A percentile compares a stretch with the other conserved stretches of the same genome.
These are phyloP conservation scores for Trichopria drosophilae DNA, from an alignment of 2,888 invertebrate species.

Conservation along the genomic window DNA sequence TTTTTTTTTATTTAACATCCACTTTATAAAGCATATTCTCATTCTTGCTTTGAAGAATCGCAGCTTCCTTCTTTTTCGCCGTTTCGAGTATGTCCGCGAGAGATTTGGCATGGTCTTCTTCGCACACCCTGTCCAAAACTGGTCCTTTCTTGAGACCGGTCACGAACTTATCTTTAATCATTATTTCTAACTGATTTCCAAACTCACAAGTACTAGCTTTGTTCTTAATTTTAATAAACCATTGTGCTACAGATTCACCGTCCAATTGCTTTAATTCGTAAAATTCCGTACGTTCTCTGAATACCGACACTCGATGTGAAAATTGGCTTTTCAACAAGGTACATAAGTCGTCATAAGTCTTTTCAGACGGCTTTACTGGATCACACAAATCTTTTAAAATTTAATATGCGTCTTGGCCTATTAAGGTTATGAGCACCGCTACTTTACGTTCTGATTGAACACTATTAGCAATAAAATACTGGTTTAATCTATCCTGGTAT, in stretches of 20 bases:
- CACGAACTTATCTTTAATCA: slow-evolving; percentile 37
- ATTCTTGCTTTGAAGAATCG: too few species aligned
- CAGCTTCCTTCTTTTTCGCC: slow-evolving; percentile 29
- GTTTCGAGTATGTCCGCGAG: slow-evolving; percentile 19
- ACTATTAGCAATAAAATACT: slow-evolving; percentile 25
- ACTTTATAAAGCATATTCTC: too few species aligned
- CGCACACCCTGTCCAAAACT: slow-evolving; percentile 28
- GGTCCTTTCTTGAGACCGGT: slow-evolving; percentile 20
- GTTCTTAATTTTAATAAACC: slow-evolving; percentile 44
- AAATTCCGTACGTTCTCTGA: slow-evolving; percentile 21
- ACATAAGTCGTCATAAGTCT: slow-evolving; percentile 24
- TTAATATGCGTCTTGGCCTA: slow-evolving; percentile 27
- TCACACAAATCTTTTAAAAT: slow-evolving; percentile 28
- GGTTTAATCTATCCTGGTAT: slow-evolving; percentile 20
- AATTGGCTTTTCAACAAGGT: slow-evolving; percentile 28
- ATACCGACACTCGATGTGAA: slow-evolving; percentile 26
- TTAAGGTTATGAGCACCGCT: slow-evolving; percentile 20
- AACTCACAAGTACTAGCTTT: slow-evolving; percentile 24
- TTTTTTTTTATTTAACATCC: too few species aligned
- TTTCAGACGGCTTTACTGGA: slow-evolving; percentile 20
- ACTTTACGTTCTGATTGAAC: slow-evolving; percentile 20
- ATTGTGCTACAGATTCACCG: slow-evolving; percentile 10
- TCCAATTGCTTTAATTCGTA: slow-evolving; percentile 38
- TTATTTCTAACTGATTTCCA: slow-evolving; percentile 23
- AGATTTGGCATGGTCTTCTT: slow-evolving; percentile 21